Conservation (phyloP, 1,140 invertebrate genomes). For the Trachymyrmex septentrionalis region DNA sequence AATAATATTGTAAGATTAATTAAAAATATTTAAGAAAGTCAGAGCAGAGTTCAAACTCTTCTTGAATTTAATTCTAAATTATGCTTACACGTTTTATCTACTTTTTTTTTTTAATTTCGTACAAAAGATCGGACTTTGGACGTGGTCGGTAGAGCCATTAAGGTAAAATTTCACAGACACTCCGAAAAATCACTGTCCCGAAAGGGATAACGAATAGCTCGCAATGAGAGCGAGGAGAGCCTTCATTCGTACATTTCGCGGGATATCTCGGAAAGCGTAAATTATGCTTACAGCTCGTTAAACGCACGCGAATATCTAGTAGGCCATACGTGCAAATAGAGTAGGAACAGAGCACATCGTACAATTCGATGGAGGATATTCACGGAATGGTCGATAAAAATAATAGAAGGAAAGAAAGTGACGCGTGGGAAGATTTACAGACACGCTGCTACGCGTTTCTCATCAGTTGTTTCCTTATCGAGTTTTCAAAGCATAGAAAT, state of each 20-base stretch:
- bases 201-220: not conserved
- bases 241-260: slow-evolving; percentile 8
- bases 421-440: slow-evolving; percentile 3
- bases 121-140: not conserved
- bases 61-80: slow-evolving; percentile 2
- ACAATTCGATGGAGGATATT: slow-evolving; percentile 25
- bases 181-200: not conserved
- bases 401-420: slow-evolving; percentile 7
- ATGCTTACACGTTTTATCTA: not conserved
- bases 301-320: slow-evolving; percentile 24
- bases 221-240: not conserved
- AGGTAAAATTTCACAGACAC: not conserved
- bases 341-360: not conserved
- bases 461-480: not conserved
- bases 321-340: not conserved
- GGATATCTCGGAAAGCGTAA: slow-evolving; percentile 44
- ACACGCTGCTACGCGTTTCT: not conserved
- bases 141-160: not conserved
- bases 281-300: slow-evolving; percentile 45
- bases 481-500: not conserved
- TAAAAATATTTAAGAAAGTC: not conserved
- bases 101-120: not conserved
- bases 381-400: not conserved
- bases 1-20: not conserved
- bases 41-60: too few species aligned